Percentiles rank a stretch among this genome's conserved stretches.
Conservation (phyloP, 1,140 invertebrate genomes). For the Mylabris phalerata region DNA sequence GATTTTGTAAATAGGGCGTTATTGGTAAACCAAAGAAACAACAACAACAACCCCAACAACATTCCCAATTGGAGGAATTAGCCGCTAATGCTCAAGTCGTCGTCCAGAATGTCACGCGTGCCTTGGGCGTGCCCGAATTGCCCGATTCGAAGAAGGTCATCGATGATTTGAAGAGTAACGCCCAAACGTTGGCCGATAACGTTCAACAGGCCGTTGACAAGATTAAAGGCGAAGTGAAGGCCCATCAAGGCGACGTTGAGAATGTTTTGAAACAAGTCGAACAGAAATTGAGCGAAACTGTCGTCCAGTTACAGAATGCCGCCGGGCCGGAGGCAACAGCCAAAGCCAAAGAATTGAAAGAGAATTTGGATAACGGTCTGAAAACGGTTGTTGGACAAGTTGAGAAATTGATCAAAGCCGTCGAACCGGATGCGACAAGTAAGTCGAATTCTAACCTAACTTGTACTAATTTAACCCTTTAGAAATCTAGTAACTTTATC, state of each 20-base stretch:
- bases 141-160: slow-evolving; percentile 29
- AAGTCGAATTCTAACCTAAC: slow-evolving; percentile 8
- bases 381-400: slow-evolving; percentile 29
- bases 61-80: slow-evolving; percentile 23
- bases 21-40: slow-evolving; percentile 19
- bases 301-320: slow-evolving; percentile 20
- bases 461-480: too few relatives aligned
- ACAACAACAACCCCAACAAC: slow-evolving; percentile 5
- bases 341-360: slow-evolving; percentile 30
- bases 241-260: slow-evolving; percentile 31
- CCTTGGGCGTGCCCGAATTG: slow-evolving; percentile 21
- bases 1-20: slow-evolving; percentile 5
- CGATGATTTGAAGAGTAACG: slow-evolving; percentile 20
- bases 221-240: slow-evolving; percentile 27
- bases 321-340: slow-evolving; percentile 27
- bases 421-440: slow-evolving; percentile 31
- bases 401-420: slow-evolving; percentile 27
- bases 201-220: slow-evolving; percentile 27
- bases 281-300: slow-evolving; percentile 23
- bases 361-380: slow-evolving; percentile 28
- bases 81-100: slow-evolving; percentile 23
- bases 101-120: slow-evolving; percentile 23
- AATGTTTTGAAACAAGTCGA: slow-evolving; percentile 26
- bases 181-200: slow-evolving; percentile 25
- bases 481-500: too few relatives aligned